These are phyloP conservation scores for Myodes glareolus DNA, from an alignment of 2,113 vertebrate genomes.

Conservation along the genomic window DNA sequence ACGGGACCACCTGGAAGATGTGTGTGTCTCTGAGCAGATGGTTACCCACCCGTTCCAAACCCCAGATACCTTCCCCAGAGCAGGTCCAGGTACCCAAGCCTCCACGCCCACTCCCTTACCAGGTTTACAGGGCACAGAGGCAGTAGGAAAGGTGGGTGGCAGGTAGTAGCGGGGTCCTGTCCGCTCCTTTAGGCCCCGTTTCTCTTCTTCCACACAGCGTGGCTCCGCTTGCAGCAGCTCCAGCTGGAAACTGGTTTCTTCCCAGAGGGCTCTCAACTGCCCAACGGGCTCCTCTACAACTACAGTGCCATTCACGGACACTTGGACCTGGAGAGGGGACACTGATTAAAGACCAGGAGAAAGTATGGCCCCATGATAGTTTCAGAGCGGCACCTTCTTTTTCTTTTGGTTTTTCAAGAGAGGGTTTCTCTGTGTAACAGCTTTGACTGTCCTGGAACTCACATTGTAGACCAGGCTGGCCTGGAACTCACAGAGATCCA, in stretches of 20 bases:
- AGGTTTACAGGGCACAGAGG: conserved; percentile 73
- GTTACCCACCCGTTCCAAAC: not conserved
- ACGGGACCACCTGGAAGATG: conserved; percentile 74
- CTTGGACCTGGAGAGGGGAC: conserved; percentile 83
- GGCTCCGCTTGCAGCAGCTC: conserved; percentile 91
- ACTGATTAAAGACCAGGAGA: not conserved
- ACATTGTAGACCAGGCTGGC: too few relatives aligned
- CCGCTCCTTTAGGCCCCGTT: conserved; percentile 86
- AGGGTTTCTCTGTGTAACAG: too few relatives aligned
- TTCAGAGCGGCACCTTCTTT: not conserved
- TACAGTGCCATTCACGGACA: conserved; percentile 86
- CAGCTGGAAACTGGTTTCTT: conserved; percentile 94
- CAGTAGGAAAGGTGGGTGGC: conserved; percentile 86
- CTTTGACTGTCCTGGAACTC: too few relatives aligned
- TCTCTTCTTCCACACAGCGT: conserved; percentile 89
- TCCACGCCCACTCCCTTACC: conserved; percentile 79
- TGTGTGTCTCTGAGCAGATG: not conserved
- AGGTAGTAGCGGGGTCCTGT: conserved; percentile 88
- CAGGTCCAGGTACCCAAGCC: not conserved
- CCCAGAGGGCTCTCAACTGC: conserved; percentile 91
- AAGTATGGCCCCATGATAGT: not conserved
- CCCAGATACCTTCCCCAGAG: not conserved
- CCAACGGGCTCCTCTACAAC: conserved; percentile 87
- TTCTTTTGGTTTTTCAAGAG: too few relatives aligned
- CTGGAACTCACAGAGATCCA: too few relatives aligned